Evolutionary conservation across 2,797 vertebrate genomes (phyloP).

Genomic region (Sylvia borin): DNA sequence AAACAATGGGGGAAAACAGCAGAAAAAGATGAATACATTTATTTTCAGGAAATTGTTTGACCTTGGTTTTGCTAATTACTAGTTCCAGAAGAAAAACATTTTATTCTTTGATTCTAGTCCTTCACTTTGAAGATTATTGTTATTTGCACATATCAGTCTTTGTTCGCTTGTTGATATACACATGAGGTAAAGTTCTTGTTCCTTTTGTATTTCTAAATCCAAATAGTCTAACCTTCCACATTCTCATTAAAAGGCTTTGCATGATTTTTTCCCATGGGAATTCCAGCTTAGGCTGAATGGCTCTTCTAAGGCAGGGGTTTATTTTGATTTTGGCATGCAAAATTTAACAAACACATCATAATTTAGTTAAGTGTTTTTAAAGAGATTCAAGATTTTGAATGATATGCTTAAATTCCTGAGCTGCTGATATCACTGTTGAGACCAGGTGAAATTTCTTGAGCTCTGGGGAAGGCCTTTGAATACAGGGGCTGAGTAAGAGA

Average conservation of each 20-base stretch:
- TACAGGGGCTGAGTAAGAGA: neutral
- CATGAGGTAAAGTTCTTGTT: neutral
- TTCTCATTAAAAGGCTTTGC: neutral
- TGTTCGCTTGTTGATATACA: neutral
- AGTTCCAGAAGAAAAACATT: constrained; percentile 55
- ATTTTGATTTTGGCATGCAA: neutral
- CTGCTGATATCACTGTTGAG: neutral
- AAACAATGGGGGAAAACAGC: constrained; percentile 1
- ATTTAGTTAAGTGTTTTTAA: neutral
- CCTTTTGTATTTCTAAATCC: neutral
- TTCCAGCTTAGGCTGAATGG: neutral
- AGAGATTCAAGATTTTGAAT: neutral
- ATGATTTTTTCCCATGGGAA: neutral
- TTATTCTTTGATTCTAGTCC: constrained; percentile 30
- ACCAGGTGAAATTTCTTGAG: neutral
- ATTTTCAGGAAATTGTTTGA: constrained; percentile 57
- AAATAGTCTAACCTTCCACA: neutral
- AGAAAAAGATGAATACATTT: neutral
- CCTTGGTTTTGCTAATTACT: constrained; percentile 58
- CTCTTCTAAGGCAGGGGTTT: neutral
- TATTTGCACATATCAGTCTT: neutral
- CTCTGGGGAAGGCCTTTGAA: neutral
- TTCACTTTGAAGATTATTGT: constrained; percentile 38
- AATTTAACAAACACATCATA: neutral
- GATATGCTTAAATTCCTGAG: neutral